Evolutionary conservation across 2,797 vertebrate species (phyloP), one percentile per base, ranked within the genome.

Genomic region (Schizopygopsis malacanthus): DNA sequence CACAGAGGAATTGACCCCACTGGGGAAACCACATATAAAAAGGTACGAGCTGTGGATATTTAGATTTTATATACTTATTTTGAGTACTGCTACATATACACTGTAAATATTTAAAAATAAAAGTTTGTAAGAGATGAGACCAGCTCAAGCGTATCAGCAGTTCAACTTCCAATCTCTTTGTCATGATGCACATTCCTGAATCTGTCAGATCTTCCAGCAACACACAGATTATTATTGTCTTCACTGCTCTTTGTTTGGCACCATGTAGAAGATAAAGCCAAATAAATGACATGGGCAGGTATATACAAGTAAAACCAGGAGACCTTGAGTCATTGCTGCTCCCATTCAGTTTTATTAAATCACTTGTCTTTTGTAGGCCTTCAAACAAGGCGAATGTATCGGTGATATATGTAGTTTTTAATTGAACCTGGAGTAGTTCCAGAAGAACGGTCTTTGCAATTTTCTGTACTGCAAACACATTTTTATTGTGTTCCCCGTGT

Each of bases 1-100:
- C 98, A 99, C 91, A 93, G 98, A 84, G 93, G 98, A 76, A 97
- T 99, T 82, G 96, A 98, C 92, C 96, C 96, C 73, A 97, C 97
- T 0, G 98, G 98, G 1, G 98, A 99, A 88, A 99, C 98, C 0
- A 99, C 98, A 0, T 99, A 99, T 86, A 99, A 99, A 90, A 99
- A 99, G 96, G 98, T 97, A 18, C 47, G 93, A 88, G 45, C 18
- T 33, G 72, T 67, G 4, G 47, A 54, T 41, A 10, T 76, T 4
- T 3, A 11, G 8, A 18, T 65, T 39, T 37, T 2, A 33, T 61
- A 61, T 8, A 9, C 5, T 28, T 2, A 33, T 65, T 33, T 65
- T 33, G 63, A 33, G 28, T 65, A 33, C 20, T 6, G 50, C n/a
- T 33, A n/a, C 22, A 43, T 72, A 25, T 25, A 56, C 50, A 77